Conservation (phyloP, 2,888 invertebrate species). For the Minunthozetes semirufus region DNA sequence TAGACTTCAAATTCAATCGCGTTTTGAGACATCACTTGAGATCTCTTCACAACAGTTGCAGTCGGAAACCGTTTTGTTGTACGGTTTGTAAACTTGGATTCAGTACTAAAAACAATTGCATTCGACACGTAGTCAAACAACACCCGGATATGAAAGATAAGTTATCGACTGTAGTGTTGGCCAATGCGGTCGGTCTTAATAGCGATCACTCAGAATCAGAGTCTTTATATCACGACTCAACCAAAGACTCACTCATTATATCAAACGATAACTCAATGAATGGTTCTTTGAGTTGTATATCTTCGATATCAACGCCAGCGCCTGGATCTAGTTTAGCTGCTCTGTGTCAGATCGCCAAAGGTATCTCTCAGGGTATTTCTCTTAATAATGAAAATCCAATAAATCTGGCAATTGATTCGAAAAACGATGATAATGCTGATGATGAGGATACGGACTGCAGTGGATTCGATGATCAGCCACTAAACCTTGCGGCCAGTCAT, state of each 20-base stretch:
- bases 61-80: conserved; percentile 49
- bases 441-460: conserved; percentile 52
- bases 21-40: conserved; percentile 50
- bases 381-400: neutral
- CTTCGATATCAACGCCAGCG: neutral
- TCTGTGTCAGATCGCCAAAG: conserved; percentile 31
- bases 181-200: neutral
- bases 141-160: conserved; percentile 46
- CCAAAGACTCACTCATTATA: neutral
- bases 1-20: conserved; percentile 50
- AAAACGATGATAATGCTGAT: conserved; percentile 36
- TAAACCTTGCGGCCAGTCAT: conserved; percentile 52
- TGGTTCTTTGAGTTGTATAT: neutral
- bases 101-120: conserved; percentile 49
- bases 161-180: neutral
- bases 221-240: conserved; percentile 15
- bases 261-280: conserved; percentile 20
- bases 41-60: conserved; percentile 47
- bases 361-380: neutral
- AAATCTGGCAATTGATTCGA: neutral
- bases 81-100: conserved; percentile 48
- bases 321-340: conserved; percentile 34
- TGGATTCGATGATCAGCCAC: conserved; percentile 51
- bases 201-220: conserved; percentile 33
- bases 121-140: conserved; percentile 49